phyloP scores from a whole-genome alignment of 2,888 invertebrate genomes.

The Rhingia campestris region DNA sequence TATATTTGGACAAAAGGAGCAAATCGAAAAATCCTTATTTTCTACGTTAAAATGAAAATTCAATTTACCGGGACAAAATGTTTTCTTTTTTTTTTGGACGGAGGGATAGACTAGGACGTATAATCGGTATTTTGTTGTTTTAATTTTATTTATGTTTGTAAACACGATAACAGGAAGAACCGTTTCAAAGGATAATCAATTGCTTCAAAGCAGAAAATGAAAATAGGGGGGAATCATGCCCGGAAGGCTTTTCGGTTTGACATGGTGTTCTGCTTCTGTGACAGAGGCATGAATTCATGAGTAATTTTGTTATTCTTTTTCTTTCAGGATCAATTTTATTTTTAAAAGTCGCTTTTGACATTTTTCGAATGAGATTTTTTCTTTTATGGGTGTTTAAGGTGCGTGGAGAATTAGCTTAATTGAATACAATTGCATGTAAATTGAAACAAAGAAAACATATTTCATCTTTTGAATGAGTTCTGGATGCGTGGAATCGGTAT shows the following conservation, averaged over 20 bases:
- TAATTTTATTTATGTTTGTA: conserved; percentile 32
- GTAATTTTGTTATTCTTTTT: neutral
- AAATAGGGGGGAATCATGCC: neutral
- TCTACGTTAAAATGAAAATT: conserved; percentile 64
- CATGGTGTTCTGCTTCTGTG: neutral
- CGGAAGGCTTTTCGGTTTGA: no score
- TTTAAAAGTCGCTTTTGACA: conserved; percentile 7
- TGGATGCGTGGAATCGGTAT: no score
- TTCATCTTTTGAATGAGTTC: neutral
- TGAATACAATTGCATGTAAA: conserved; percentile 39
- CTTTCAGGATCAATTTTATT: neutral
- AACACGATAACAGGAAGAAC: neutral
- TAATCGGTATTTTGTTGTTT: conserved; percentile 49
- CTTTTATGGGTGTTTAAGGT: conserved; percentile 11
- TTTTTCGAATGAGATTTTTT: conserved; percentile 2
- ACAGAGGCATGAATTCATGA: neutral
- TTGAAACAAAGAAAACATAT: neutral
- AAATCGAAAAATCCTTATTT: conserved; percentile 48
- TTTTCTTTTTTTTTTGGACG: conserved; percentile 24
- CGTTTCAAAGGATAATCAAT: neutral
- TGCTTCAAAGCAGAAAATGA: neutral
- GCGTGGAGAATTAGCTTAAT: conserved; percentile 42
- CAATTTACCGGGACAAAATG: conserved; percentile 54
- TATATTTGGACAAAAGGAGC: conserved; percentile 38
- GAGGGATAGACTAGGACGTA: conserved; percentile 24